Conservation (phyloP, 2,797 vertebrate genomes). For the Emydoidea blandingii region DNA sequence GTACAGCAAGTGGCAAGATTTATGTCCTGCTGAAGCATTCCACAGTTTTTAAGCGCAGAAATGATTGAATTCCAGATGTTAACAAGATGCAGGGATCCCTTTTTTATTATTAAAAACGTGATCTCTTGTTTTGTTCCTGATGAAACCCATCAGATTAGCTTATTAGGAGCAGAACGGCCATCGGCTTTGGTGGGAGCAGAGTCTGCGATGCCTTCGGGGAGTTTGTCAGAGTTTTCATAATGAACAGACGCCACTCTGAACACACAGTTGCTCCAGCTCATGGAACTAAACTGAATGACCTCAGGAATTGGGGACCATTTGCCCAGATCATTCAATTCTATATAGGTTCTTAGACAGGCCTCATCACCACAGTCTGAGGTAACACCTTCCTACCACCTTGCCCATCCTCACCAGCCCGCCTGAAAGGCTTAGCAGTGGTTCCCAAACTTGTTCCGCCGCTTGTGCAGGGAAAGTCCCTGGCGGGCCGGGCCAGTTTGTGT, state of each 20-base stretch:
- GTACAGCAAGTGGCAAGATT: slow-evolving; percentile 87
- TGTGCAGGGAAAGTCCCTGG: too few species aligned
- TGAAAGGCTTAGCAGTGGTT: not conserved
- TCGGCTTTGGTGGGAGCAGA: slow-evolving; percentile 58
- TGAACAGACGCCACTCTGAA: not conserved
- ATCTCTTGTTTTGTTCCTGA: slow-evolving; percentile 85
- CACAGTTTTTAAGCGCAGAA: slow-evolving; percentile 89
- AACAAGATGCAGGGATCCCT: slow-evolving; percentile 90
- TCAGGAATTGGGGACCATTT: not conserved
- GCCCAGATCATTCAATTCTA: not conserved
- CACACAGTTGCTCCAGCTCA: not conserved
- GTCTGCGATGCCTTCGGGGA: slow-evolving; percentile 14
- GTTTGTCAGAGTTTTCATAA: slow-evolving; percentile 28
- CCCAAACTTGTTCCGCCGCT: too few species aligned
- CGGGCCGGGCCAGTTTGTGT: too few species aligned
- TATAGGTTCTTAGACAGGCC: not conserved
- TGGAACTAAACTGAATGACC: not conserved
- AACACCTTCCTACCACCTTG: fast-evolving
- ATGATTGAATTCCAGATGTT: slow-evolving; percentile 95
- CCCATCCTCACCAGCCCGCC: not conserved
- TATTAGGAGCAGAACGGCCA: slow-evolving; percentile 80
- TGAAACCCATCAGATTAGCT: slow-evolving; percentile 84
- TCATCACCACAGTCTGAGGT: fast-evolving
- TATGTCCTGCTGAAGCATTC: slow-evolving; percentile 93
- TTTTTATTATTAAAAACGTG: slow-evolving; percentile 88